Base-by-base conservation (phyloP, 1,140 invertebrate species). In the Hylaeus anthracinus region DNA sequence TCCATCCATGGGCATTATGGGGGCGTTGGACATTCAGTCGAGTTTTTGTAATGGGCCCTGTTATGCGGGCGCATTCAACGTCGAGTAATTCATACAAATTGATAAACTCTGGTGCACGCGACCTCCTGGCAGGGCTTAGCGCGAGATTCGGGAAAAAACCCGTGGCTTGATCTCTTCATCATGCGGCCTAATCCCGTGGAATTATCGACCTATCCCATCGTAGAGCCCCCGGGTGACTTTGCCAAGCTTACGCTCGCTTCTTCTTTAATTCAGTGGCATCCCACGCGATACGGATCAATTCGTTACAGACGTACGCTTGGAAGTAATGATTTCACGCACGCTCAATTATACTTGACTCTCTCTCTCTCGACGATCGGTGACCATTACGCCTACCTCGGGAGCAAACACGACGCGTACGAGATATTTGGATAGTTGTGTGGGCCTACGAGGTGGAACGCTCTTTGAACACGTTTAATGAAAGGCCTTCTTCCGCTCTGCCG, bases 11-110 rank as follows among this genome's bases (percentile, higher is more conserved):
- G 69, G 64, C 51, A 71, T 87, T 83, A 90, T 89, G 87, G 72
- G 88, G 89, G 89, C 86, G 88, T 87, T 81, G 84, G 84, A 78
- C 74, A 75, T 86, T 84, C 88, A 88, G 61, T 58, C 83, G 70
- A 88, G 84, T 90, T 90, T 86, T 81, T 79, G 83, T 83, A 84
- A 90, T 88, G 63, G 65, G 14, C 72, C 70, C 72, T 76, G 72
- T 72, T 48, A 90, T 90, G 88, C 88, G 89, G 89, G 89, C 72
- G 75, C 64, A 89, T 90, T 90, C 83, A 26, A 88, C 75, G 74
- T 83, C 67, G 39, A 43, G 70, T 55, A 79, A 83, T 72, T 79
- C 77, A 83, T 86, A 83, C 81, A 87, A 83, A 83, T 83, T 86
- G 85, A 80, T 83, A 82, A 81, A 86, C 69, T 81, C 64, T 58